A percentile compares a stretch with the other conserved stretches of the same genome.
These are phyloP conservation scores for Plebejus argus DNA, from an alignment of 2,888 invertebrate species.

Conservation along the genomic window DNA sequence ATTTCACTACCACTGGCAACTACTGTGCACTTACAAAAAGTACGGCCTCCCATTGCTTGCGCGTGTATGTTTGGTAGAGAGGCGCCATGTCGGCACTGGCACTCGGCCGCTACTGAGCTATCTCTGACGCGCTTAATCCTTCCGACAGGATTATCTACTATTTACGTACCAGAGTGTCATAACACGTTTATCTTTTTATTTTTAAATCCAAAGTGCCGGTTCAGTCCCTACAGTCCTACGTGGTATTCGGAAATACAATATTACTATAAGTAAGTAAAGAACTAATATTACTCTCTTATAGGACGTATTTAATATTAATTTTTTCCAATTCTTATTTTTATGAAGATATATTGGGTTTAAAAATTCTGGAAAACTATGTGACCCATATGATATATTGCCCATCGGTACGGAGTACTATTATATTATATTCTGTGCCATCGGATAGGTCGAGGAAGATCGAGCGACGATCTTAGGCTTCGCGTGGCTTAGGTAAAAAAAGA, in stretches of 20 bases:
- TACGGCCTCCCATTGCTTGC: conserved; percentile 69
- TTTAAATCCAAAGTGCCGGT: not conserved
- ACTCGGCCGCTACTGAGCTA: conserved; percentile 32
- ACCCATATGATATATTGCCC: too few relatives aligned
- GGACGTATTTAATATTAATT: not conserved
- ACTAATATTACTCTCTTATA: too few relatives aligned
- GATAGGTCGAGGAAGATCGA: too few relatives aligned
- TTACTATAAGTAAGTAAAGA: too few relatives aligned
- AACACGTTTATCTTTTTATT: conserved; percentile 2
- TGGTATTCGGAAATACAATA: not conserved
- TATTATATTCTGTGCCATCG: too few relatives aligned
- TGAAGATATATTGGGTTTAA: too few relatives aligned
- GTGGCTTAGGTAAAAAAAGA: too few relatives aligned
- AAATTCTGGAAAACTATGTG: too few relatives aligned
- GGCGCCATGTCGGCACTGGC: conserved; percentile 52
- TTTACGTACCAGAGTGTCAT: not conserved
- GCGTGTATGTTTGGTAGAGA: conserved; percentile 63
- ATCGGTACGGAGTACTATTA: too few relatives aligned
- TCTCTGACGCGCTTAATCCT: conserved; percentile 27
- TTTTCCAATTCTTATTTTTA: too few relatives aligned
- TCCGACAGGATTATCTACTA: conserved; percentile 25
- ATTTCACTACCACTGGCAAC: not conserved
- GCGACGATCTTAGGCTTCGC: too few relatives aligned
- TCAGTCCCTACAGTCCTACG: not conserved
- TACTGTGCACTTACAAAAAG: conserved; percentile 56